phyloP scores from a whole-genome alignment of 2,113 vertebrate species.

The Meriones unguiculatus region DNA sequence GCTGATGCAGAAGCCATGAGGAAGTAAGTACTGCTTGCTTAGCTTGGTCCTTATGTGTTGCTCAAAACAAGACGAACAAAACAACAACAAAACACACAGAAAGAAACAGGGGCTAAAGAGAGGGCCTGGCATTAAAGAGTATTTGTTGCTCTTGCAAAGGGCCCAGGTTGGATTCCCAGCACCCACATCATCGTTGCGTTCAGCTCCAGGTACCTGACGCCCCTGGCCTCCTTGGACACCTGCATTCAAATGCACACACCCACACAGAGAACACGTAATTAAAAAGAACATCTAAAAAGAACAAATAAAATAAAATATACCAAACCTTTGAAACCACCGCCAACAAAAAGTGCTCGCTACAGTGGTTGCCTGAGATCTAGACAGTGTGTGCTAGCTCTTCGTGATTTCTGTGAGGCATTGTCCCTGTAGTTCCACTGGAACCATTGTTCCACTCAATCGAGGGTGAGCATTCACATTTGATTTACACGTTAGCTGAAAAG shows the following conservation, averaged over 20 bases:
- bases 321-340: neutral
- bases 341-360: slow-evolving; percentile 87
- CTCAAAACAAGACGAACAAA: neutral
- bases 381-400: slow-evolving; percentile 94
- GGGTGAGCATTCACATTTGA: slow-evolving; percentile 92
- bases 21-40: neutral
- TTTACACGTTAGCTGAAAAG: slow-evolving; percentile 93
- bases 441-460: slow-evolving; percentile 80
- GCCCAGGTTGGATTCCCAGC: neutral
- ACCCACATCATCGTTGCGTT: neutral
- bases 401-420: slow-evolving; percentile 95
- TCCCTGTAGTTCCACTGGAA: slow-evolving; percentile 89
- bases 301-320: neutral
- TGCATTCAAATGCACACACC: too few relatives aligned
- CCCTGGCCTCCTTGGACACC: too few relatives aligned
- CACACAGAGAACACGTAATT: too few relatives aligned
- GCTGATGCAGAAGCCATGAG: neutral
- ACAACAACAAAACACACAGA: neutral
- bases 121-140: neutral
- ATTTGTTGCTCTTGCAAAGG: neutral
- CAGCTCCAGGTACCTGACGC: neutral
- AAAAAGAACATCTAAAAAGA: too few relatives aligned
- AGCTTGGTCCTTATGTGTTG: neutral
- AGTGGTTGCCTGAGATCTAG: slow-evolving; percentile 92
- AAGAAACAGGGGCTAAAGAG: neutral